Conservation (phyloP, 1,140 invertebrate species). For the Leptopilina boulardi region DNA sequence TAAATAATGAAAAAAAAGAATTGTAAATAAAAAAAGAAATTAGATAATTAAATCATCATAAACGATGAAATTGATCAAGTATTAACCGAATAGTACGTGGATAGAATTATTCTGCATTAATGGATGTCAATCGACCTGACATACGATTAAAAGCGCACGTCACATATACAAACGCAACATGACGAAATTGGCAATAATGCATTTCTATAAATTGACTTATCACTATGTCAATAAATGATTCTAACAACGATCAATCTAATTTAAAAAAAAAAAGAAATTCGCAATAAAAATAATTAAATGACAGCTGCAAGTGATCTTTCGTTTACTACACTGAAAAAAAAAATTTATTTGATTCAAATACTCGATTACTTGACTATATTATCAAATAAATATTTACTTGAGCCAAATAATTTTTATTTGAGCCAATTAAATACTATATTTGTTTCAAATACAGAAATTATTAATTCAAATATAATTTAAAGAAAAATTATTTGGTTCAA, state of each 20-base stretch:
- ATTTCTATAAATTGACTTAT: not conserved
- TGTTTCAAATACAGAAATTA: too few species aligned
- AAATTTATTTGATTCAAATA: too few species aligned
- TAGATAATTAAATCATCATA: not conserved
- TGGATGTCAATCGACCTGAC: not conserved
- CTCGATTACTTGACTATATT: too few species aligned
- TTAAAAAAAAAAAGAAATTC: too few species aligned
- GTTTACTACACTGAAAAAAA: not conserved
- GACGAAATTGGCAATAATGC: not conserved
- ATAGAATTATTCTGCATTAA: conserved; percentile 14
- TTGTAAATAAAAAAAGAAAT: not conserved
- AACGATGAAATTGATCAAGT: not conserved
- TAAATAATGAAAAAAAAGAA: not conserved
- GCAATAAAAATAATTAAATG: not conserved
- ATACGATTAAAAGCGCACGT: not conserved
- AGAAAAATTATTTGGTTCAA: too few species aligned
- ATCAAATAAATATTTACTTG: too few species aligned
- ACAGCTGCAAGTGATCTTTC: not conserved
- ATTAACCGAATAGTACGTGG: not conserved
- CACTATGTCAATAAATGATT: not conserved
- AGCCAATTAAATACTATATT: too few species aligned
- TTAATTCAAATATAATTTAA: too few species aligned
- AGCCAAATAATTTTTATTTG: too few species aligned
- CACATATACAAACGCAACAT: not conserved
- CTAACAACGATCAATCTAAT: too few species aligned